Evolutionary conservation across 2,888 invertebrate genomes (phyloP).

Genomic region (Andrena haemorrhoa): DNA sequence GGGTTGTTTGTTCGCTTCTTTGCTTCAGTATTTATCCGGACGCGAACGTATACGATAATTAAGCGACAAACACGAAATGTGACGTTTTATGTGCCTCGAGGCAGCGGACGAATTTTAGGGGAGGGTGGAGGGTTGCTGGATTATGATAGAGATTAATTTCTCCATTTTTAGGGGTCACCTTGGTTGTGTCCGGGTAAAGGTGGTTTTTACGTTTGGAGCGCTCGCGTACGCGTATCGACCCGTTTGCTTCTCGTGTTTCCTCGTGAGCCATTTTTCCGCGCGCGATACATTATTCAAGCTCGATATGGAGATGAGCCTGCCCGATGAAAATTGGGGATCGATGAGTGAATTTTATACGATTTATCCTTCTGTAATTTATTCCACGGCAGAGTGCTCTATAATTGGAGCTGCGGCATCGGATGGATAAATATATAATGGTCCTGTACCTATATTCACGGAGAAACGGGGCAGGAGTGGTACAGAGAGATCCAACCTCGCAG

Average conservation of each 20-base stretch:
- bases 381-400: slow-evolving; percentile 49
- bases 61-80: slow-evolving; percentile 1
- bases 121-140: too few species aligned
- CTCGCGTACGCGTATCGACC: background rate
- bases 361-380: slow-evolving; percentile 54
- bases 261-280: background rate
- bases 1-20: background rate
- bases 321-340: slow-evolving; percentile 20
- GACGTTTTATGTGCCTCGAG: background rate
- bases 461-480: slow-evolving; percentile 7
- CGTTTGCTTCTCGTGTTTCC: background rate
- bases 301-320: background rate
- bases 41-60: background rate
- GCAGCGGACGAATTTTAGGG: background rate
- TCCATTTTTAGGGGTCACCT: background rate
- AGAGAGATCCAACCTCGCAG: background rate
- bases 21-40: background rate
- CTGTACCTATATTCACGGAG: slow-evolving; percentile 32
- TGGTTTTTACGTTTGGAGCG: slow-evolving; percentile 5
- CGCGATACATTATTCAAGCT: slow-evolving; percentile 31
- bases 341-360: slow-evolving; percentile 34
- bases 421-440: slow-evolving; percentile 57
- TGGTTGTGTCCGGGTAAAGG: background rate
- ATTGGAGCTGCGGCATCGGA: slow-evolving; percentile 49
- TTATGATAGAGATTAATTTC: slow-evolving; percentile 2